A percentile compares a stretch with the other conserved stretches of the same genome.
These are phyloP conservation scores for Pelagia noctiluca DNA, from an alignment of 30 jellyfish, hydroid and myxozoan species.

Conservation along the genomic window DNA sequence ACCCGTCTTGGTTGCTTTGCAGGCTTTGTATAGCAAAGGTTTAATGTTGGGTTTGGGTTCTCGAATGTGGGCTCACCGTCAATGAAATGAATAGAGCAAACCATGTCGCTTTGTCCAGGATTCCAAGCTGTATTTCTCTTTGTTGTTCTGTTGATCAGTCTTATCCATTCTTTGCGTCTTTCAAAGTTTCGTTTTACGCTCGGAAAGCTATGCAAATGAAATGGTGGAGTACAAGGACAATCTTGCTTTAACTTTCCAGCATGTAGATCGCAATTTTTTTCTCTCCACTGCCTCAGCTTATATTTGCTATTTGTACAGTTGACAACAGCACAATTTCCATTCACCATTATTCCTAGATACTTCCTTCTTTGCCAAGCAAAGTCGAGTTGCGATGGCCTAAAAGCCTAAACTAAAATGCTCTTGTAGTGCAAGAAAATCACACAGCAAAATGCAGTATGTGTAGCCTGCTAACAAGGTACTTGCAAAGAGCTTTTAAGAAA, in stretches of 20 bases:
- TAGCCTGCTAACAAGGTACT: too few relatives aligned
- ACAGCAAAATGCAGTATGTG: too few relatives aligned
- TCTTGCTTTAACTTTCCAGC: background rate
- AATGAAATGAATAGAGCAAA: background rate
- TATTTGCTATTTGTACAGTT: background rate
- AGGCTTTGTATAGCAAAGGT: background rate
- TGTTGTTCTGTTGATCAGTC: too few relatives aligned
- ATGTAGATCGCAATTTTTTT: background rate
- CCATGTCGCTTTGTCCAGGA: conserved; percentile 6
- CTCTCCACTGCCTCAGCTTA: background rate
- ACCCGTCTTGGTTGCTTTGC: background rate
- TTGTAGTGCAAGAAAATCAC: too few relatives aligned
- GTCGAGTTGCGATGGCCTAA: too few relatives aligned
- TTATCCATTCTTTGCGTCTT: background rate
- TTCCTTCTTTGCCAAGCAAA: too few relatives aligned
- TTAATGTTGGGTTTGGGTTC: background rate
- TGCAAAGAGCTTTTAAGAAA: too few relatives aligned
- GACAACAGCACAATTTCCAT: too few relatives aligned
- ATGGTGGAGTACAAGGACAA: background rate
- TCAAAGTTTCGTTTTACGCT: background rate
- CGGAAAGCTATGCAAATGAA: background rate
- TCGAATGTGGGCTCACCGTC: background rate
- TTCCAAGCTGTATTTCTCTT: background rate
- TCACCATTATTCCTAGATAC: too few relatives aligned
- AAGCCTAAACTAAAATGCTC: too few relatives aligned